Evolutionary conservation across 1,140 invertebrate genomes (phyloP).

Genomic region (Drosophila neocordata): DNA sequence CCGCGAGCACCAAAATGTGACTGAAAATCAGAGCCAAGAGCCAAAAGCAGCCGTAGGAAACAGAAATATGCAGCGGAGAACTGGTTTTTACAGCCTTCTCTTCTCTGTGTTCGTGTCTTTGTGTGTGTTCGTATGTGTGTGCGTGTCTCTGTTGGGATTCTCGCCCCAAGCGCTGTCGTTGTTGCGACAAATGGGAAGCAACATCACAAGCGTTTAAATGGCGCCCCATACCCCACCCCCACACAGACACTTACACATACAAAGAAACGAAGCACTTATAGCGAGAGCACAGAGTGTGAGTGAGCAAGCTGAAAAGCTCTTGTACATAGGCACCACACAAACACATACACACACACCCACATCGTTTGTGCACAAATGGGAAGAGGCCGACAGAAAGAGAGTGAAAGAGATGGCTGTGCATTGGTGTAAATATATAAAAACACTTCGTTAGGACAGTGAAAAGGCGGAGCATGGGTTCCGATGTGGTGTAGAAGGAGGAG

Average conservation of each 20-base stretch:
- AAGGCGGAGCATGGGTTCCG: constrained; percentile 74
- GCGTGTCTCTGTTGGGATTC: constrained; percentile 70
- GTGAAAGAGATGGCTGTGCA: constrained; percentile 9
- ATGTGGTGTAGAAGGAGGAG: background rate
- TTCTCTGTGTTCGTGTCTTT: constrained; percentile 44
- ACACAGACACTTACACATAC: constrained; percentile 18
- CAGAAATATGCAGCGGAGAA: constrained; percentile 27
- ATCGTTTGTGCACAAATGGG: constrained; percentile 45
- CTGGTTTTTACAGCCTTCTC: background rate
- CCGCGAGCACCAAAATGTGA: constrained; percentile 78
- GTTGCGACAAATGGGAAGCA: constrained; percentile 68
- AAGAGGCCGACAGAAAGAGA: constrained; percentile 34
- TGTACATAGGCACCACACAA: constrained; percentile 54
- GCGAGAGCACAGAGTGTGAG: constrained; percentile 34
- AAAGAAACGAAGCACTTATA: constrained; percentile 19
- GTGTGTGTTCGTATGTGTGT: constrained; percentile 34
- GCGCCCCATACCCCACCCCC: constrained; percentile 72
- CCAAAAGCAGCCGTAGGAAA: constrained; percentile 64
- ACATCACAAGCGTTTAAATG: constrained; percentile 68
- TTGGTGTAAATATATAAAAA: constrained; percentile 34
- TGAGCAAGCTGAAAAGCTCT: constrained; percentile 14
- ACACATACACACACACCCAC: constrained; percentile 32
- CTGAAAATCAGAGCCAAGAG: constrained; percentile 75
- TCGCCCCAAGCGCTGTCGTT: constrained; percentile 35
- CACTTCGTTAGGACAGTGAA: constrained; percentile 27